Base-by-base conservation (phyloP, 1,140 invertebrate species). In the Drosophila chauvacae region DNA sequence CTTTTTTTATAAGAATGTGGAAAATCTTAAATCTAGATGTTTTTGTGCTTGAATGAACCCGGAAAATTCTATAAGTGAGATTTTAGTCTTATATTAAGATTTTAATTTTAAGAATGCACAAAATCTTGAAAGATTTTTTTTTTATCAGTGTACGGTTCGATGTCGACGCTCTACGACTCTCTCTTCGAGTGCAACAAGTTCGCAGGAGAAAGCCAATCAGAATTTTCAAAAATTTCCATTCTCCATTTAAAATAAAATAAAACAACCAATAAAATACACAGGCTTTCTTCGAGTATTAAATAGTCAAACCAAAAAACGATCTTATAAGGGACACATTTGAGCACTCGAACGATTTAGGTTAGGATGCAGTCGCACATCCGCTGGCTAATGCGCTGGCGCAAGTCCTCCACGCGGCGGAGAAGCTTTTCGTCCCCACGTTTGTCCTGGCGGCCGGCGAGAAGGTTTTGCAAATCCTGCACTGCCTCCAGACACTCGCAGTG, bases 401-500 rank as follows among this genome's bases (percentile, higher is more conserved):
- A 47, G 45, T 48, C 11, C 23, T 84, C 44, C 1, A 83, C n/a
- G 11, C 63, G 26, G 1, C 10, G 10, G 0, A 62, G 7, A 1
- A 82, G 2, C 1, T 30, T 28, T 23, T 14, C 10, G 37, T 65
- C 13, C 2, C 4, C 11, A 6, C 14, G 1, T 1, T 42, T 33
- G 20, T 41, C 26, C 16, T 69, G 72, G 26, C 14, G 0, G 14
- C 3, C 5, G 23, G 28, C 20, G 2, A 77, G 35, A 5, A 68
- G 14, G 14, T 58, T 45, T 33, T 80, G 66, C 11, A 84, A n/a
- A 4, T 69, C 30, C n/a, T 80, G 72, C 4, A 83, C 53, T 7
- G 76, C 81, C 13, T 10, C 37, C 6, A 84, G 48, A 2, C 70
- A 58, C 11, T 84, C 81, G 26, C 73, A 60, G 39, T 58, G 59